A percentile compares a stretch with the other conserved stretches of the same genome.
Conservation (phyloP, 2,113 vertebrate genomes). For the Setophaga coronata region DNA sequence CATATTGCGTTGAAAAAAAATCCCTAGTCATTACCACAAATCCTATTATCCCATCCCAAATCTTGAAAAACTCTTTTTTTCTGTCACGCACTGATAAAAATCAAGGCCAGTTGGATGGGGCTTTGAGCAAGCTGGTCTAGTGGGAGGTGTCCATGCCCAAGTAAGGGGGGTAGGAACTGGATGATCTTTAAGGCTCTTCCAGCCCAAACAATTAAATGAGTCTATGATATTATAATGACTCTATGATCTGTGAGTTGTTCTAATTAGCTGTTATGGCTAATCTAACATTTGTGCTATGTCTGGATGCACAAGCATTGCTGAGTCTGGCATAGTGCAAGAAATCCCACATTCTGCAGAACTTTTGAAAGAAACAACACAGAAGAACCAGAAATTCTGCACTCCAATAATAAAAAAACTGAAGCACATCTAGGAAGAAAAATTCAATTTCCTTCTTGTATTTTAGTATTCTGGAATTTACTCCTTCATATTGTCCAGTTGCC, state of each 20-base stretch:
- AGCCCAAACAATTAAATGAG: neutral
- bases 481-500: neutral
- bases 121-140: neutral
- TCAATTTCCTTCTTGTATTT: neutral
- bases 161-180: rapidly evolving
- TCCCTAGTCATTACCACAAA: neutral
- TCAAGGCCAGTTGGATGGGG: neutral
- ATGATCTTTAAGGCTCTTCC: neutral
- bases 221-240: neutral
- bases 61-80: neutral
- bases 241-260: neutral
- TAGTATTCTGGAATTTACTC: neutral
- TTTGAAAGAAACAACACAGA: neutral
- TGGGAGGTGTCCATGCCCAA: neutral
- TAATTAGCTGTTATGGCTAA: neutral
- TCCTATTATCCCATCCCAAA: neutral
- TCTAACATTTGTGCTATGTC: neutral
- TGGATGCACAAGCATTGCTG: neutral
- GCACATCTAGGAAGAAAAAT: neutral
- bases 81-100: neutral
- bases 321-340: neutral
- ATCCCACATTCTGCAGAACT: neutral
- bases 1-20: neutral
- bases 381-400: neutral
- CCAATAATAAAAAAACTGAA: neutral